A percentile compares a stretch with the other conserved stretches of the same genome.
phyloP scores from a whole-genome alignment of 2,797 vertebrate genomes.

The Helostoma temminkii region DNA sequence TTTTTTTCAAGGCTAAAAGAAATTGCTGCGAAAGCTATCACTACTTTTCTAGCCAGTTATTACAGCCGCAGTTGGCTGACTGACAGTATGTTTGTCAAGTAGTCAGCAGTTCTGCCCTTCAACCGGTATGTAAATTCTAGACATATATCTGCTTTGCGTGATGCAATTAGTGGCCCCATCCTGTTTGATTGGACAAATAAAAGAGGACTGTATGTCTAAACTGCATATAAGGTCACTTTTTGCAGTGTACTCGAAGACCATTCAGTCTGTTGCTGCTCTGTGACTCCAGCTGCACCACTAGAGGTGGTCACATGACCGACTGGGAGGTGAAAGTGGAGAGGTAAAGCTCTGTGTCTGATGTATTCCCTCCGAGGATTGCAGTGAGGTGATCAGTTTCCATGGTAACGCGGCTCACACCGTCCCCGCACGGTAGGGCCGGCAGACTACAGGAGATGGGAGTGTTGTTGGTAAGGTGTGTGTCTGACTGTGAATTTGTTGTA shows the following conservation, averaged over 20 bases:
- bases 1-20: no score
- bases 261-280: slow-evolving; percentile 27
- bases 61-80: background rate
- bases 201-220: background rate
- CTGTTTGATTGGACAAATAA: background rate
- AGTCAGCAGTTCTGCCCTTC: background rate
- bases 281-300: slow-evolving; percentile 56
- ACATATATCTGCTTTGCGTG: no score
- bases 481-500: slow-evolving; percentile 33
- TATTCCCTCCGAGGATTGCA: slow-evolving; percentile 63
- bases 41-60: background rate
- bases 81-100: background rate
- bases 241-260: slow-evolving; percentile 9
- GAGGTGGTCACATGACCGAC: slow-evolving; percentile 60
- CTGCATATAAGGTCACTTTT: slow-evolving; percentile 5
- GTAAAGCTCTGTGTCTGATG: slow-evolving; percentile 52
- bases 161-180: background rate
- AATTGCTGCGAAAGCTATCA: no score
- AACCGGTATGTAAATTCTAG: background rate
- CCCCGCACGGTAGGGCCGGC: slow-evolving; percentile 52
- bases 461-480: slow-evolving; percentile 30
- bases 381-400: slow-evolving; percentile 83
- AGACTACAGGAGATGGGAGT: slow-evolving; percentile 61
- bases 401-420: slow-evolving; percentile 73
- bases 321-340: slow-evolving; percentile 79